Conservation (phyloP, 2,797 vertebrate genomes). For the Hapalemur alaotrensis region DNA sequence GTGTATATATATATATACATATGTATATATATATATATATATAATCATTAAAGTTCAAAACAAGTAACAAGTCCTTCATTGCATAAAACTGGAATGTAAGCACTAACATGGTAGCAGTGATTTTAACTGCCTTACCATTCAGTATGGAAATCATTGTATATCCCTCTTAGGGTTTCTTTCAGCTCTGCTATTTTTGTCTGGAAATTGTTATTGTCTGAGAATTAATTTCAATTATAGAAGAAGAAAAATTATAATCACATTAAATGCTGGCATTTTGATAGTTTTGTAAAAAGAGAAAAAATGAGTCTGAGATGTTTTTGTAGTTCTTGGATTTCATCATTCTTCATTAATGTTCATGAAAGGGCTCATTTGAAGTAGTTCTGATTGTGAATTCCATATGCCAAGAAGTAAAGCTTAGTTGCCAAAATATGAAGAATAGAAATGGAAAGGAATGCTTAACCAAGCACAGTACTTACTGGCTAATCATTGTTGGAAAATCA, state of each 20-base stretch:
- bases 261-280: constrained; percentile 19
- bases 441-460: not conserved
- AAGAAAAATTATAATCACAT: constrained; percentile 44
- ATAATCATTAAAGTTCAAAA: constrained; percentile 56
- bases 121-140: constrained; percentile 49
- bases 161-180: constrained; percentile 37
- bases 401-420: constrained; percentile 60
- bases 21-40: not conserved
- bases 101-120: not conserved
- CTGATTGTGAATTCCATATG: constrained; percentile 58
- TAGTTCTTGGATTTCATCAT: constrained; percentile 63
- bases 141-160: constrained; percentile 56
- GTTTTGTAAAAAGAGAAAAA: constrained; percentile 19
- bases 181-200: constrained; percentile 56
- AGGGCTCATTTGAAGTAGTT: constrained; percentile 48
- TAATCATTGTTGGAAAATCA: not conserved
- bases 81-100: constrained; percentile 55
- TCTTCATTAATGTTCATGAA: constrained; percentile 66
- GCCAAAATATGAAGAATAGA: constrained; percentile 25
- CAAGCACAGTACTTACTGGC: not conserved
- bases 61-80: constrained; percentile 10
- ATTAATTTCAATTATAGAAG: constrained; percentile 64
- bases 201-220: constrained; percentile 59
- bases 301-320: not conserved
- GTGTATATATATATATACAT: no score